These are phyloP conservation scores for Tetraneura akinire DNA, from an alignment of 1,140 invertebrate genomes.

Conservation along the genomic window DNA sequence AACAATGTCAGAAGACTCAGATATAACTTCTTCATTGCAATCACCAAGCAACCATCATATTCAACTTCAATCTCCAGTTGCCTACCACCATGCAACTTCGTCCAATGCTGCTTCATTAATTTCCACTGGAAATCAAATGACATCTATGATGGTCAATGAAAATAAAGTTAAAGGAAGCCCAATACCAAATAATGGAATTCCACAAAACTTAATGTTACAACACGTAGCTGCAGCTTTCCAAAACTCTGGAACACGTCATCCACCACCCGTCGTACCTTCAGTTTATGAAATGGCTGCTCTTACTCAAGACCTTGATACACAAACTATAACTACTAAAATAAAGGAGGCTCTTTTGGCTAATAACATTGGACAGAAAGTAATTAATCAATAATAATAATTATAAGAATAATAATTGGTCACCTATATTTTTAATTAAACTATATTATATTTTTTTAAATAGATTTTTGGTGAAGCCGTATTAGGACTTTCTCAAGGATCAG, in stretches of 20 bases:
- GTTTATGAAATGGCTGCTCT: constrained; percentile 96
- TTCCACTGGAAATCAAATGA: constrained; percentile 13
- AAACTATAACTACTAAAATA: constrained; percentile 94
- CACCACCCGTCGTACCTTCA: constrained; percentile 69
- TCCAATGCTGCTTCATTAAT: constrained; percentile 34
- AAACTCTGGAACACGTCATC: constrained; percentile 76
- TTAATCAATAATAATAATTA: constrained; percentile 16
- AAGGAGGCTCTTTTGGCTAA: constrained; percentile 95
- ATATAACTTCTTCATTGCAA: constrained; percentile 67
- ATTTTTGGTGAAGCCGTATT: constrained; percentile 96
- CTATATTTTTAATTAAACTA: background rate
- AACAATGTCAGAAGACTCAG: constrained; percentile 63
- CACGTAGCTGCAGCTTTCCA: constrained; percentile 69
- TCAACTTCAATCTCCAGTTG: constrained; percentile 31
- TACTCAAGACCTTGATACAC: constrained; percentile 94
- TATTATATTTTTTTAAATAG: constrained; percentile 58
- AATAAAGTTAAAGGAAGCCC: constrained; percentile 36
- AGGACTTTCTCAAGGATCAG: constrained; percentile 93
- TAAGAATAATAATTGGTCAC: too few relatives aligned
- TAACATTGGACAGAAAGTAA: constrained; percentile 94
- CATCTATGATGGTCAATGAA: constrained; percentile 34
- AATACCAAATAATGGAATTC: constrained; percentile 30
- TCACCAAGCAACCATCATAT: constrained; percentile 58
- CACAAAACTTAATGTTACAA: constrained; percentile 58
- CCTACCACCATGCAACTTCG: constrained; percentile 5